Evolutionary conservation across 2,888 invertebrate genomes (phyloP).

Genomic region (Drosophila atroscutellata): DNA sequence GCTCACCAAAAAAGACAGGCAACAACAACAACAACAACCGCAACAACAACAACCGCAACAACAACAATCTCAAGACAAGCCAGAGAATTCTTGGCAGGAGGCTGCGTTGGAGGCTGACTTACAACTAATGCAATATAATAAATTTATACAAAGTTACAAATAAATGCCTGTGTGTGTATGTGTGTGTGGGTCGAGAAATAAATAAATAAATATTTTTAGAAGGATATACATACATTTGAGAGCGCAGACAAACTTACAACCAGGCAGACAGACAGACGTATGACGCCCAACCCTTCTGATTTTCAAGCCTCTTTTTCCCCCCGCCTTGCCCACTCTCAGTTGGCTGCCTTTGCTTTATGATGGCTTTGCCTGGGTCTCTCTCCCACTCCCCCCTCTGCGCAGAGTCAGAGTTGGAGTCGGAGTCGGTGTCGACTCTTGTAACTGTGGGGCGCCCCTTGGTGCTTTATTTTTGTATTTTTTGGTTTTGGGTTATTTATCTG

Average conservation of each 20-base stretch:
- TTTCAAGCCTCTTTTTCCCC: conserved; percentile 32
- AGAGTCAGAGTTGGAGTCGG: background rate
- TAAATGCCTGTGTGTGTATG: conserved; percentile 54
- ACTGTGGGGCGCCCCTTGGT: conserved; percentile 57
- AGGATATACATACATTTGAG: conserved; percentile 54
- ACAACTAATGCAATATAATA: conserved; percentile 83
- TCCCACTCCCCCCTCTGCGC: background rate
- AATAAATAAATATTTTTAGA: conserved; percentile 81
- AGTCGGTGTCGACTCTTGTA: conserved; percentile 3
- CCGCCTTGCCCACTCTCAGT: conserved; percentile 22
- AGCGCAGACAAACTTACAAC: background rate
- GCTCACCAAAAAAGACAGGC: conserved; percentile 36
- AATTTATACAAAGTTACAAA: conserved; percentile 82
- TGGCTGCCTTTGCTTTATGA: conserved; percentile 68
- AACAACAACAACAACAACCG: conserved; percentile 18
- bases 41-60: conserved; percentile 8
- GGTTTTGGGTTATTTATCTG: conserved; percentile 78
- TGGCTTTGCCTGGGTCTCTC: conserved; percentile 46
- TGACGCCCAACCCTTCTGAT: conserved; percentile 58
- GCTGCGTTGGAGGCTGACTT: conserved; percentile 61
- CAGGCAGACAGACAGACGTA: conserved; percentile 21
- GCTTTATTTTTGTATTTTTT: conserved; percentile 39
- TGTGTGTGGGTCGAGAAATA: conserved; percentile 63
- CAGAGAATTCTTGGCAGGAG: conserved; percentile 51
- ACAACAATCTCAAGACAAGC: conserved; percentile 35